A percentile compares a stretch with the other conserved stretches of the same genome.
phyloP scores from a whole-genome alignment of 2,113 vertebrate genomes.

The Sebastes fasciatus region DNA sequence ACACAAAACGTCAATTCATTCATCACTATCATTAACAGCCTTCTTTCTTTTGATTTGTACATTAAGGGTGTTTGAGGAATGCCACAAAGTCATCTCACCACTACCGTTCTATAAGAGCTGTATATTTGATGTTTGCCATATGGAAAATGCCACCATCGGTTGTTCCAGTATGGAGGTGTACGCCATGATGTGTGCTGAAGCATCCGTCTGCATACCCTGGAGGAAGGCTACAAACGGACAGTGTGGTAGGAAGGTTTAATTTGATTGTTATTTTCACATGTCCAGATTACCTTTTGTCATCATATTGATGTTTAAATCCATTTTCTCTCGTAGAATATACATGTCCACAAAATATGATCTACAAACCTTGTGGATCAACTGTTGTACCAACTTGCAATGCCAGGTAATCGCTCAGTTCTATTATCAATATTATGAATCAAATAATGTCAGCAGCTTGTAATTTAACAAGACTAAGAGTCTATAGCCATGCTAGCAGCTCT shows the following conservation, averaged over 20 bases:
- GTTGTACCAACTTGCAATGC: slow-evolving; percentile 83
- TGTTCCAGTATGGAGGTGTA: slow-evolving; percentile 89
- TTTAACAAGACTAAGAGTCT: background rate
- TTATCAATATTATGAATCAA: background rate
- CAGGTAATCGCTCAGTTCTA: slow-evolving; percentile 75
- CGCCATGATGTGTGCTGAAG: slow-evolving; percentile 80
- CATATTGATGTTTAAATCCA: background rate
- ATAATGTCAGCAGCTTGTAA: background rate
- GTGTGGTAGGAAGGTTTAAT: slow-evolving; percentile 85
- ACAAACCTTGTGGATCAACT: slow-evolving; percentile 86
- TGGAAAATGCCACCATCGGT: background rate
- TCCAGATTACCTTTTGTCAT: background rate
- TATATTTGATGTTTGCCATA: slow-evolving; percentile 85
- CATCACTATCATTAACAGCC: background rate
- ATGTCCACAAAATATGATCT: slow-evolving; percentile 84
- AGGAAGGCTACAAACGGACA: slow-evolving; percentile 80
- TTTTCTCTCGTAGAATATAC: slow-evolving; percentile 77
- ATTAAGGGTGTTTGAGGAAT: slow-evolving; percentile 86
- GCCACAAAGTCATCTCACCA: slow-evolving; percentile 80
- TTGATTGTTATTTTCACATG: background rate
- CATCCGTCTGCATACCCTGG: slow-evolving; percentile 89
- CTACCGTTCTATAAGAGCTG: slow-evolving; percentile 85
- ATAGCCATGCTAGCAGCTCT: background rate
- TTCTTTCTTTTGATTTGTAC: slow-evolving; percentile 36
- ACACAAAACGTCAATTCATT: background rate